Base-by-base conservation (phyloP, 2,113 vertebrate species). In the Sander vitreus region DNA sequence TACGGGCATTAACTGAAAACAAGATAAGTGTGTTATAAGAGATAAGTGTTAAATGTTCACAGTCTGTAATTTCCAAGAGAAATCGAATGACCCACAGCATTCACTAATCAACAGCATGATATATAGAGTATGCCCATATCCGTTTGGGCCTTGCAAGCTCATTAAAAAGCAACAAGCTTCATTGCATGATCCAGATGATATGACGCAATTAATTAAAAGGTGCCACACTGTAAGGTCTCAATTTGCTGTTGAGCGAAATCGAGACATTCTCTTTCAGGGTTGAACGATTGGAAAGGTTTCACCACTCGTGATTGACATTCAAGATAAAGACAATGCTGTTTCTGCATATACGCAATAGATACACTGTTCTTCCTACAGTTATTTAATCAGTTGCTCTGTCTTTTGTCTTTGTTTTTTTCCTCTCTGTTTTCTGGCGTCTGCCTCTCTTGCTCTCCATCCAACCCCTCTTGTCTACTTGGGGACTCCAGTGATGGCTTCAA, bases 401-500 rank as follows among this genome's bases (percentile, higher is more conserved):
- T 89, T 90, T 80, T 92, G 81, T 93, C 90, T 92, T 66, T 90
- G 66, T 85, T 78, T 58, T 58, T 79, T 81, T 70, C 59, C 64
- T 62, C 71, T 89, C 74, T 86, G 25, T 72, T 47, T 85, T 85
- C 86, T 90, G 88, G 65, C 81, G 3, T 83, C 79, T 90, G 80
- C 88, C 88, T 91, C 83, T 84, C 63, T 92, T 58, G 82, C 82
- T 85, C 84, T 89, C 82, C 87, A 68, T 85, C 81, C 84, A 63
- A 78, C 70, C 74, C 76, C 75, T 85, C 88, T 65, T 89, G 33
- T 85, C 86, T 90, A 19, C 90, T 86, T 88, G 80, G 90, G 89
- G 62, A 88, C 91, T 89, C 85, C 94, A 96, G 95, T 88, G 93
- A 93, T 94, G 92, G 95, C 95, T 89, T 93, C 93, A 86, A 96